phyloP scores from a whole-genome alignment of 2,888 invertebrate species.

The Cylloceria caligata region DNA sequence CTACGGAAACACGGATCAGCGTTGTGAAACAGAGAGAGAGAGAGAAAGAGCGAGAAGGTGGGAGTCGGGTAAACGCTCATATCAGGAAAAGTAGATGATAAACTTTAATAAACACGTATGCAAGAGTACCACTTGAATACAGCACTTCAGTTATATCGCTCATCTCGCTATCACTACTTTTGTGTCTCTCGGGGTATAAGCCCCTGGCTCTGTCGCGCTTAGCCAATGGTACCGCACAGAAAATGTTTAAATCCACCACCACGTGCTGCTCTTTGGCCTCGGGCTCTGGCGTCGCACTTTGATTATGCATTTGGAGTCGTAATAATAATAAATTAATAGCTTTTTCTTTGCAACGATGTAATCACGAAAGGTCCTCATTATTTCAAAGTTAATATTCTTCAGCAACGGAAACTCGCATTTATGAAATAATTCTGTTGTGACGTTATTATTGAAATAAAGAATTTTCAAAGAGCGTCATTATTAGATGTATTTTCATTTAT shows the following conservation, averaged over 20 bases:
- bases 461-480: background rate
- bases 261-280: conserved; percentile 20
- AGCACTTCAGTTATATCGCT: conserved; percentile 15
- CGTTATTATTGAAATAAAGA: background rate
- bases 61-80: conserved; percentile 5
- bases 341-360: background rate
- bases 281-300: background rate
- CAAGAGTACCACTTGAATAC: background rate
- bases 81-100: conserved; percentile 38
- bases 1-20: conserved; percentile 2
- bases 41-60: background rate
- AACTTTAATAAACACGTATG: conserved; percentile 58
- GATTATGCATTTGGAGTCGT: conserved; percentile 2
- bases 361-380: background rate
- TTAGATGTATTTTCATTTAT: background rate
- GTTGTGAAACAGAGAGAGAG: background rate
- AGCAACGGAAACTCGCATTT: background rate
- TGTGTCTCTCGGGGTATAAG: conserved; percentile 33
- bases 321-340: conserved; percentile 22
- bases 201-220: conserved; percentile 9
- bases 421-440: background rate
- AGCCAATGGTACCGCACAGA: conserved; percentile 26
- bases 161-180: conserved; percentile 52
- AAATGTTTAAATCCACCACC: conserved; percentile 16
- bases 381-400: background rate